Percentiles rank a stretch among this genome's conserved stretches.
These are phyloP conservation scores for Paragorgia papillata DNA, from an alignment of 92 coral and sea anemone genomes.

Conservation along the genomic window DNA sequence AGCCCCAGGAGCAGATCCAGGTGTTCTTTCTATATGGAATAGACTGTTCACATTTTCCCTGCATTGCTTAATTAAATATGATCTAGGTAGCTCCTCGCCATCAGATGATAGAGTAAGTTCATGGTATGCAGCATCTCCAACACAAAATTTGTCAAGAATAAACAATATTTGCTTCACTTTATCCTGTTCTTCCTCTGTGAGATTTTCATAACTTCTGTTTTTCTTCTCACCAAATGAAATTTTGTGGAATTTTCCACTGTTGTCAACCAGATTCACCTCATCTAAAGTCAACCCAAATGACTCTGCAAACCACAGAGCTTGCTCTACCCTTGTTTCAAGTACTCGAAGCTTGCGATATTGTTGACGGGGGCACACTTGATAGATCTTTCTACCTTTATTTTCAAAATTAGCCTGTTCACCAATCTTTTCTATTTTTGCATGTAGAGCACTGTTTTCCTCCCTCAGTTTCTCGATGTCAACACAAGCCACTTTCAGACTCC, in stretches of 20 bases:
- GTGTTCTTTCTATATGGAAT: conserved; percentile 21
- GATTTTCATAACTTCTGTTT: background rate
- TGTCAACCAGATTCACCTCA: background rate
- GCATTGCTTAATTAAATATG: conserved; percentile 33
- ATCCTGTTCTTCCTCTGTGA: conserved; percentile 13
- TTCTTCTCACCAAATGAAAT: conserved; percentile 5
- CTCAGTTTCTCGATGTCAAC: no score
- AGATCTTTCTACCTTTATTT: no score
- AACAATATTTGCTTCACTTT: background rate
- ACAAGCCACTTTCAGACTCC: no score
- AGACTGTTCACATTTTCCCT: conserved; percentile 27
- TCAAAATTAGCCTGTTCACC: no score
- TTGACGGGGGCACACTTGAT: no score
- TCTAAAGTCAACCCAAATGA: no score
- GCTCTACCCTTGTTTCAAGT: no score
- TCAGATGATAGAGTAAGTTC: conserved; percentile 23
- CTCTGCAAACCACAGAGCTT: no score
- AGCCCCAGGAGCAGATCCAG: no score
- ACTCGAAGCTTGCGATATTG: no score
- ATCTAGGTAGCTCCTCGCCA: conserved; percentile 12
- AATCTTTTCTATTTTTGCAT: no score
- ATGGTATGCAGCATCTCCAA: conserved; percentile 50
- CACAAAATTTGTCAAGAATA: conserved; percentile 45
- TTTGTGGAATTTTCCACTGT: background rate
- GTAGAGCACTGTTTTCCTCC: no score